Base-by-base conservation (phyloP, 2,888 invertebrate genomes). In the Cephus sareptanus region DNA sequence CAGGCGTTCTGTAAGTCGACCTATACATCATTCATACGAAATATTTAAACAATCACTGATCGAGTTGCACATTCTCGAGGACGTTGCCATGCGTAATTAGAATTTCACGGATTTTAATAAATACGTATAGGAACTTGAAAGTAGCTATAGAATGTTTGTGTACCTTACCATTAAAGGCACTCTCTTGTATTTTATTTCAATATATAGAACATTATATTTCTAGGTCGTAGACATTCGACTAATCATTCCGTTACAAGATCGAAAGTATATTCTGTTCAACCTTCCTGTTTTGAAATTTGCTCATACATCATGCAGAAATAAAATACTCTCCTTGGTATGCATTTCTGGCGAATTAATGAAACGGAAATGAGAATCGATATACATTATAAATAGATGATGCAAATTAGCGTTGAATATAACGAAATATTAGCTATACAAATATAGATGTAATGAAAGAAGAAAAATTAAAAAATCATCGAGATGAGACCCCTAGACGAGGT, bases 401-500 rank as follows among this genome's bases (percentile, higher is more conserved):
- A 73, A 70, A 78, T 34, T 75, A 68, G 78, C 35, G 71, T 75
- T 75, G 68, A 78, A 76, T 73, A 76, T 68, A 15, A 69, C 33
- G 75, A 71, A 78, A 76, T 78, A 76, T 78, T 78, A 76, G 56
- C 34, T 75, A 34, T 75, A 35, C 56, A 78, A 81, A 81, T 79
- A 79, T 80, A 23, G 79, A 81, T 68, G 75, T 80, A 73, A 78
- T 69, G n/a, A 74, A 74, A 15, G 33, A 56, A 73, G 15, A 56
- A 34, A 31, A 56, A 9, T 35, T 34, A 33, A 6, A 56, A 77
- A 76, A 31, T 73, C n/a, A 73, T 78, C 69, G 73, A 31, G 71
- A 6, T 23, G 2, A 33, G 33, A 71, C n/a, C 31, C 11, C 34
- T 6, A 71, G 31, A 12, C 0, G 12, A 33, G 71, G 34, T 73